These are phyloP conservation scores for Eupithecia insigniata DNA, from an alignment of 2,888 invertebrate species.

Conservation along the genomic window DNA sequence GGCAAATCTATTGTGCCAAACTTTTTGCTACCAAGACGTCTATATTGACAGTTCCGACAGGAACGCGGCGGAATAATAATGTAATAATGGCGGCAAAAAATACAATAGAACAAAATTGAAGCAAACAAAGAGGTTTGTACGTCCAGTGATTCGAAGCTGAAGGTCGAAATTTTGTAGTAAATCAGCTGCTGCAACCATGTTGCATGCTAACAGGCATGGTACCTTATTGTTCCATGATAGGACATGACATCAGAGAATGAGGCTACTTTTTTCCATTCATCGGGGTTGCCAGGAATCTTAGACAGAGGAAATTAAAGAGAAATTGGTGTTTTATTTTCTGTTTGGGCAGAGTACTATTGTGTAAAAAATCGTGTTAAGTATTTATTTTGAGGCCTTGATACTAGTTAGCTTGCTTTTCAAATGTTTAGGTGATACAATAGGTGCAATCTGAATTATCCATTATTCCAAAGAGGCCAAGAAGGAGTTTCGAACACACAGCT, in stretches of 20 bases:
- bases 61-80: conserved; percentile 33
- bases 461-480: conserved; percentile 3
- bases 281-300: background rate
- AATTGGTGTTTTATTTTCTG: background rate
- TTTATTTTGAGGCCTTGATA: background rate
- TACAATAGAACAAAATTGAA: conserved; percentile 34
- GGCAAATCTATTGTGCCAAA: conserved; percentile 21
- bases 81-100: conserved; percentile 37
- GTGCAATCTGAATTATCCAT: background rate
- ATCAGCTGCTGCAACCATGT: conserved; percentile 20
- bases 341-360: background rate
- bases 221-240: background rate
- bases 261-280: background rate
- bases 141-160: conserved; percentile 41
- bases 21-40: conserved; percentile 29
- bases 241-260: background rate
- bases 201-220: conserved; percentile 2
- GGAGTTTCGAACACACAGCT: background rate
- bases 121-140: conserved; percentile 37
- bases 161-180: conserved; percentile 38
- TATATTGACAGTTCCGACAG: conserved; percentile 29
- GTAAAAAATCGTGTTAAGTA: background rate
- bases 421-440: background rate
- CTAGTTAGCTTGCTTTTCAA: background rate
- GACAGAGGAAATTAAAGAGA: background rate